phyloP scores from a whole-genome alignment of 1,140 invertebrate genomes.

The Drosophila ambigua region DNA sequence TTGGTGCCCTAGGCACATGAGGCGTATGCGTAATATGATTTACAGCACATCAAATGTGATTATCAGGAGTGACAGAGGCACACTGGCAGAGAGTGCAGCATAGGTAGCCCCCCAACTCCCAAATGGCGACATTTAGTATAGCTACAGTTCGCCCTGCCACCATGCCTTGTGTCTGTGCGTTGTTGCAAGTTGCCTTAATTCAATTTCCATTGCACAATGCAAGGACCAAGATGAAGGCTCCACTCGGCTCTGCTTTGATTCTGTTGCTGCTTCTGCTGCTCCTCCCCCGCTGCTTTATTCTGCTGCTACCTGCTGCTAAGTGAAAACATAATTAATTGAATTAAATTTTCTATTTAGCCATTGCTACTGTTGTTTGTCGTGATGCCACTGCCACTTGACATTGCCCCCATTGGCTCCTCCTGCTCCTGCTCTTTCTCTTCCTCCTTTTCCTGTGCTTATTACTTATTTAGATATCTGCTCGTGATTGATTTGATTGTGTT shows the following conservation, averaged over 20 bases:
- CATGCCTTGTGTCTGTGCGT: constrained; percentile 6
- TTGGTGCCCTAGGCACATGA: constrained; percentile 29
- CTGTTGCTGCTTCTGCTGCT: not conserved
- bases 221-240: constrained; percentile 19
- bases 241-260: not conserved
- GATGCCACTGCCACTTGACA: constrained; percentile 24
- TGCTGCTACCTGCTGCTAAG: constrained; percentile 47
- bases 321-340: constrained; percentile 80
- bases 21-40: constrained; percentile 80
- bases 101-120: constrained; percentile 6
- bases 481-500: constrained; percentile 20
- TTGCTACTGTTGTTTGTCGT: constrained; percentile 22
- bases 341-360: constrained; percentile 76
- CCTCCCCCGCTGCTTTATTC: too few relatives aligned
- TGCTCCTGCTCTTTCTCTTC: too few relatives aligned
- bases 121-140: constrained; percentile 25
- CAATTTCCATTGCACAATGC: constrained; percentile 64
- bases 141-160: constrained; percentile 9
- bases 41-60: constrained; percentile 72
- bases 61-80: constrained; percentile 32
- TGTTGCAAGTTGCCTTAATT: constrained; percentile 61
- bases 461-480: constrained; percentile 1
- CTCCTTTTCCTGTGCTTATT: not conserved
- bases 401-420: constrained; percentile 1
- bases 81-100: not conserved